Evolutionary conservation across 2,888 invertebrate species (phyloP).

Genomic region (Tachina fera): DNA sequence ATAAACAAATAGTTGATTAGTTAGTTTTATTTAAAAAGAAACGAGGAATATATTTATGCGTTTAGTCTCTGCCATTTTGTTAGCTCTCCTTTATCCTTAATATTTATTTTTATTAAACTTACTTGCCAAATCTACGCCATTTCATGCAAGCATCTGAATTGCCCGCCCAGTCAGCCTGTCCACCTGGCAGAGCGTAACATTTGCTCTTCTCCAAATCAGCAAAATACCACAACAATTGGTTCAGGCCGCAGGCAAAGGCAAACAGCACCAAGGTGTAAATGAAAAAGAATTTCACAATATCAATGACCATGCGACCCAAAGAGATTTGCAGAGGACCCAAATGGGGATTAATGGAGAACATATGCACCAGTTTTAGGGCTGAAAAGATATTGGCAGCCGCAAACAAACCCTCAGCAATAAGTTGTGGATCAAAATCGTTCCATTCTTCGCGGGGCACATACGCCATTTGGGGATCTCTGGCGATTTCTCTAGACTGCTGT

Average conservation of each 20-base stretch:
- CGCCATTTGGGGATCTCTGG: constrained; percentile 87
- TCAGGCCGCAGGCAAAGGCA: constrained; percentile 95
- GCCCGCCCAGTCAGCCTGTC: constrained; percentile 90
- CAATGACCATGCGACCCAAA: constrained; percentile 93
- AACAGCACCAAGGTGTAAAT: constrained; percentile 94
- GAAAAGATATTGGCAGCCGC: constrained; percentile 98
- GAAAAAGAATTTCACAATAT: constrained; percentile 96
- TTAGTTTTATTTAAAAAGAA: neutral
- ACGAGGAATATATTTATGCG: neutral
- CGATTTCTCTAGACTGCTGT: constrained; percentile 89
- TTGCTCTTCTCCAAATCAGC: constrained; percentile 92
- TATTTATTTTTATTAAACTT: constrained; percentile 81
- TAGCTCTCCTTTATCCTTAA: neutral
- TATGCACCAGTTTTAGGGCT: constrained; percentile 94
- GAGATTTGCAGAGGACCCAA: constrained; percentile 96
- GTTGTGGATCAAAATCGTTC: constrained; percentile 96
- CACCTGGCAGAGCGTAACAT: constrained; percentile 88
- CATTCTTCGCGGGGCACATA: constrained; percentile 92
- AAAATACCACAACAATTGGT: constrained; percentile 97
- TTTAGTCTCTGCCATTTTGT: neutral
- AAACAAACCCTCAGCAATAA: constrained; percentile 96
- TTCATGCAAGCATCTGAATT: constrained; percentile 91
- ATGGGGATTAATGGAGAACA: constrained; percentile 97
- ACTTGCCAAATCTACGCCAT: constrained; percentile 94
- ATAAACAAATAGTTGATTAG: too few species aligned